Percentiles rank a stretch among this genome's conserved stretches.
phyloP scores from a whole-genome alignment of 2,797 vertebrate genomes.

The Valencia hispanica region DNA sequence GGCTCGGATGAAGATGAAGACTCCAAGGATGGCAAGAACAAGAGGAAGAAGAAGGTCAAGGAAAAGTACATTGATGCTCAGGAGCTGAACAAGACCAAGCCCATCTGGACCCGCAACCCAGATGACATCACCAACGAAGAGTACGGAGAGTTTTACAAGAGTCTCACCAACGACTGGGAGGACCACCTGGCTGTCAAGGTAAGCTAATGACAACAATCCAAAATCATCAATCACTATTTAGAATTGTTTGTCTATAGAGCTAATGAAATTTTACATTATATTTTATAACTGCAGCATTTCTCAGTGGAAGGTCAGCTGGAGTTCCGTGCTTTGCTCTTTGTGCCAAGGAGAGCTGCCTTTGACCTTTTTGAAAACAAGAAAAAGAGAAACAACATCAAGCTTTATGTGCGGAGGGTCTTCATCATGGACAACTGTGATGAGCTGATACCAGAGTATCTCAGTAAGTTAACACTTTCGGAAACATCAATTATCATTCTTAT shows the following conservation, averaged over 20 bases:
- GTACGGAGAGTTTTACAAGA: conserved; percentile 95
- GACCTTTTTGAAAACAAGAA: conserved; percentile 94
- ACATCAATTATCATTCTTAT: not conserved
- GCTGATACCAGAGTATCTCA: conserved; percentile 95
- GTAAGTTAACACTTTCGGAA: conserved; percentile 77
- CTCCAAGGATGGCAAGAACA: conserved; percentile 88
- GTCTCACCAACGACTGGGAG: conserved; percentile 97
- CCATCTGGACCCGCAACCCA: conserved; percentile 96
- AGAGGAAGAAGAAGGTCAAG: conserved; percentile 97
- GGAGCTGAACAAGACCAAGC: conserved; percentile 94
- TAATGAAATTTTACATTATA: not conserved
- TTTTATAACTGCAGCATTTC: conserved; percentile 72
- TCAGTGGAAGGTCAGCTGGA: conserved; percentile 90
- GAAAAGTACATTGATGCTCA: conserved; percentile 82
- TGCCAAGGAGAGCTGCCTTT: conserved; percentile 89
- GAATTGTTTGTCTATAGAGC: not conserved
- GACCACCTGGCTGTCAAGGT: conserved; percentile 95
- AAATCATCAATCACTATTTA: not conserved
- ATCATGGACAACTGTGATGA: conserved; percentile 99
- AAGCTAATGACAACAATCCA: not conserved
- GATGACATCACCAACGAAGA: conserved; percentile 94
- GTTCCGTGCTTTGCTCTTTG: conserved; percentile 91
- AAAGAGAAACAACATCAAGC: conserved; percentile 94
- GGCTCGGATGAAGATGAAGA: conserved; percentile 88
- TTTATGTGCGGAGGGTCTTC: conserved; percentile 95